phyloP scores from a whole-genome alignment of 1,140 invertebrate species.

The Brachionus sp. region DNA sequence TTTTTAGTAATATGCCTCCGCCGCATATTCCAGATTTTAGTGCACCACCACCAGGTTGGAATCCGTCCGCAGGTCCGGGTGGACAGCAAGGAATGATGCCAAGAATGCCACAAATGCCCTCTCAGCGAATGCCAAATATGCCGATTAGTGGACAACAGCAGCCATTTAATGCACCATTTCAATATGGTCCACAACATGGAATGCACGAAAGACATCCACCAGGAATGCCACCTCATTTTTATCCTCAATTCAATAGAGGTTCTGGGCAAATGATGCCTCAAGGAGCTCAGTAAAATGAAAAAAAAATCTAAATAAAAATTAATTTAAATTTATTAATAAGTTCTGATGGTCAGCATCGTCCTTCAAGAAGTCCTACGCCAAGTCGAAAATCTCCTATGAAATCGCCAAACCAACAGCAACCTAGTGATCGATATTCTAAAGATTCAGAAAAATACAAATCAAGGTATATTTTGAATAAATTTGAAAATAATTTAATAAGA shows the following conservation, averaged over 20 bases:
- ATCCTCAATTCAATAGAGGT: not conserved
- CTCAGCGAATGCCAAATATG: constrained; percentile 32
- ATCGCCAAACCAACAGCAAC: not conserved
- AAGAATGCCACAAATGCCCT: constrained; percentile 28
- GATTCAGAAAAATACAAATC: constrained; percentile 8
- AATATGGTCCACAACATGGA: not conserved
- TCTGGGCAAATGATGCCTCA: constrained; percentile 23
- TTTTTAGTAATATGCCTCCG: constrained; percentile 22
- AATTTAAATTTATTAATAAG: not conserved
- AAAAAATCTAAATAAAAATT: not conserved
- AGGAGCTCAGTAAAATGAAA: not conserved
- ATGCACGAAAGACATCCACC: constrained; percentile 24
- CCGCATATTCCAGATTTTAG: constrained; percentile 28
- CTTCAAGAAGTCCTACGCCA: not conserved
- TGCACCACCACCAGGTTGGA: constrained; percentile 36
- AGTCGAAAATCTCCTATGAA: constrained; percentile 13
- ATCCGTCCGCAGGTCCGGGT: not conserved
- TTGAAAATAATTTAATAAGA: not conserved
- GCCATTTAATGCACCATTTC: constrained; percentile 32
- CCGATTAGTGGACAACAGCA: not conserved
- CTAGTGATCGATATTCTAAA: not conserved
- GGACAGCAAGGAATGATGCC: constrained; percentile 23
- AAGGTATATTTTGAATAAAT: not conserved
- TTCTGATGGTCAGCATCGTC: not conserved
- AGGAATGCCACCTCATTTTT: not conserved